These are phyloP conservation scores for Melanotus villosus DNA, from an alignment of 2,888 invertebrate genomes.

Conservation along the genomic window DNA sequence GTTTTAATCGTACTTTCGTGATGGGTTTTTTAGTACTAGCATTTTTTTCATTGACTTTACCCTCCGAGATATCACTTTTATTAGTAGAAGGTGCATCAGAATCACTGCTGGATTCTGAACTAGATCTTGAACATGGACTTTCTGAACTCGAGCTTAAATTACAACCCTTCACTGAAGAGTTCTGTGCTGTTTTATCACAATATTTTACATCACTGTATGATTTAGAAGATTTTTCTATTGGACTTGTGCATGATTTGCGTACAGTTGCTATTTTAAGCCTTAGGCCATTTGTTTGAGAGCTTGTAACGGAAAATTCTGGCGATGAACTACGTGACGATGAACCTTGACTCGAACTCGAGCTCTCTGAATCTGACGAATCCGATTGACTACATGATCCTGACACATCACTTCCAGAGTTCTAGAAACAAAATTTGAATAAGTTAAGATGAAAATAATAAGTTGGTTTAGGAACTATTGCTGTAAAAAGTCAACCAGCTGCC, in stretches of 20 bases:
- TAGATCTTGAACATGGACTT: conserved; percentile 64
- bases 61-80: conserved; percentile 33
- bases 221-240: conserved; percentile 55
- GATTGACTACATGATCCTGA: conserved; percentile 67
- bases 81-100: conserved; percentile 61
- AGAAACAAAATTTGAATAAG: conserved; percentile 39
- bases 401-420: conserved; percentile 70
- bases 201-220: conserved; percentile 34
- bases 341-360: conserved; percentile 65
- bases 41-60: conserved; percentile 35
- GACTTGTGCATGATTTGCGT: conserved; percentile 68
- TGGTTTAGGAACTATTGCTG: no score
- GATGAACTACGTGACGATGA: conserved; percentile 65
- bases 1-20: conserved; percentile 36
- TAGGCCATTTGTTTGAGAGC: conserved; percentile 73
- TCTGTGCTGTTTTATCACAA: conserved; percentile 44
- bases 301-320: conserved; percentile 75
- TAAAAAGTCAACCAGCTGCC: no score
- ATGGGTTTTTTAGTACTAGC: conserved; percentile 30
- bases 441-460: conserved; percentile 18
- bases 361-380: conserved; percentile 66
- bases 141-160: conserved; percentile 71
- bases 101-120: conserved; percentile 71
- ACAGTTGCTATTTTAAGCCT: conserved; percentile 76
- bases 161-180: conserved; percentile 60